These are phyloP conservation scores for Acanthurus leucopareius DNA, from an alignment of 2,797 vertebrate genomes.

Conservation along the genomic window DNA sequence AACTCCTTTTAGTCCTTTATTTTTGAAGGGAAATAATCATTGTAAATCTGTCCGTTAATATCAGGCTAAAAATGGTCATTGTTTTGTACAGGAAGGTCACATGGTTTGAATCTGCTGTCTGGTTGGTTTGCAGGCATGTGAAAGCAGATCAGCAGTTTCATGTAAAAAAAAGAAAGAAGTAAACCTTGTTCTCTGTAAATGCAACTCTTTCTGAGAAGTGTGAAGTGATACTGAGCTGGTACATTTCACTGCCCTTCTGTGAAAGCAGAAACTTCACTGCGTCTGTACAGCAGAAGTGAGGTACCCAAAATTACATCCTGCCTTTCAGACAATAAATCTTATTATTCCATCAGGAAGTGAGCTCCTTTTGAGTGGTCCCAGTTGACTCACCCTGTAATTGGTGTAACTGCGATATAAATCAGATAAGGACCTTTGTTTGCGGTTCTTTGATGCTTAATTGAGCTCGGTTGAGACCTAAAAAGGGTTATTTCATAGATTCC, in stretches of 20 bases:
- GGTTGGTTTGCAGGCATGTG: background rate
- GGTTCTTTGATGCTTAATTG: conserved; percentile 55
- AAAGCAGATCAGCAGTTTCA: background rate
- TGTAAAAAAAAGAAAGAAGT: background rate
- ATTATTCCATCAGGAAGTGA: conserved; percentile 51
- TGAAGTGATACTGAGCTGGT: conserved; percentile 59
- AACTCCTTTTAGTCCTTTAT: too few species aligned
- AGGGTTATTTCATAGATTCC: conserved; percentile 18
- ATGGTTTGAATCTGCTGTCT: background rate
- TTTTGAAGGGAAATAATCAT: too few species aligned
- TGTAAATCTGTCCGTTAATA: background rate
- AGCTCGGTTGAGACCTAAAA: conserved; percentile 43
- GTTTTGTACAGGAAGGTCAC: background rate
- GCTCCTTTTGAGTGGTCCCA: conserved; percentile 32
- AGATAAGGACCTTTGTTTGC: conserved; percentile 34
- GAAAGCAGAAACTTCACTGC: conserved; percentile 34
- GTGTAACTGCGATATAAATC: conserved; percentile 61
- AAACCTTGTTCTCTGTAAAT: background rate
- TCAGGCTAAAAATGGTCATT: background rate
- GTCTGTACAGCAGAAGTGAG: conserved; percentile 30
- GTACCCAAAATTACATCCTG: conserved; percentile 52
- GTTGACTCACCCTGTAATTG: conserved; percentile 55
- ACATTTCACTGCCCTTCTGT: conserved; percentile 21
- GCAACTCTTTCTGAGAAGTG: conserved; percentile 55
- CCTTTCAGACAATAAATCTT: conserved; percentile 58